phyloP scores from a whole-genome alignment of 2,888 invertebrate genomes.

The Encarsia formosa region DNA sequence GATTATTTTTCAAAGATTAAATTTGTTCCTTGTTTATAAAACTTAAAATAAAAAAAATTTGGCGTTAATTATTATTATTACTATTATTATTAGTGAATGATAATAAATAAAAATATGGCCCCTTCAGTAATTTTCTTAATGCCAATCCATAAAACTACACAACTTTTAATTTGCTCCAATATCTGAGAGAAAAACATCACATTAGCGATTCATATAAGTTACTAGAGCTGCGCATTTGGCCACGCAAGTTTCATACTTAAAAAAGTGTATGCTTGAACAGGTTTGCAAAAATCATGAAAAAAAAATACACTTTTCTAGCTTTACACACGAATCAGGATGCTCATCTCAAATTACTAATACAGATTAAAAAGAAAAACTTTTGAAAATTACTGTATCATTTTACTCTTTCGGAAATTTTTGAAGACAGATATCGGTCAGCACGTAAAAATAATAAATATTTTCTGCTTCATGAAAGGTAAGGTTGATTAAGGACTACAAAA shows the following conservation, averaged over 20 bases:
- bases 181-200: slow-evolving; percentile 8
- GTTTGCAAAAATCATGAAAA: slow-evolving; percentile 13
- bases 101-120: too few species aligned
- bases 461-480: background rate
- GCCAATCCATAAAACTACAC: too few species aligned
- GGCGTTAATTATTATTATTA: too few species aligned
- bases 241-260: background rate
- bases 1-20: too few species aligned
- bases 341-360: too few species aligned
- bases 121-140: too few species aligned
- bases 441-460: background rate
- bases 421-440: too few species aligned
- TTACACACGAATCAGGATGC: too few species aligned
- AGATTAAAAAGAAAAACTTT: background rate
- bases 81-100: too few species aligned
- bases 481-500: background rate
- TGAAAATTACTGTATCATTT: background rate
- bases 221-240: background rate
- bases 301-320: too few species aligned
- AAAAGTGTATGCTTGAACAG: slow-evolving; percentile 8
- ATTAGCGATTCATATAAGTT: slow-evolving; percentile 8
- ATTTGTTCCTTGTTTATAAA: too few species aligned
- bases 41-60: too few species aligned
- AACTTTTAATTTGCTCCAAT: slow-evolving; percentile 1
- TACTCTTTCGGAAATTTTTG: background rate